Conservation (phyloP, 2,888 invertebrate species). For the Cyclophora albipunctata region DNA sequence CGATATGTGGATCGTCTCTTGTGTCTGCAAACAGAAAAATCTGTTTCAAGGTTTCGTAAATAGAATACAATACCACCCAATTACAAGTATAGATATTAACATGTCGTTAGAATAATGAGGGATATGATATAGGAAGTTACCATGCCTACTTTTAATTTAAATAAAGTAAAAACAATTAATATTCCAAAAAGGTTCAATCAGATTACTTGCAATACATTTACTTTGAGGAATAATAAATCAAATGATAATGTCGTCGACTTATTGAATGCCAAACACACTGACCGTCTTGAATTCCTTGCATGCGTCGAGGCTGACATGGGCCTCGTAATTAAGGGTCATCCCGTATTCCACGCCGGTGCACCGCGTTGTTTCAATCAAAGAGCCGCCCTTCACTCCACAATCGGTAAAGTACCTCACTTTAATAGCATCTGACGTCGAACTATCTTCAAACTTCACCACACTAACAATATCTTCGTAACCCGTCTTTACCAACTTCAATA, state of each 20-base stretch:
- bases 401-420: conserved; percentile 82
- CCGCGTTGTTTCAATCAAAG: conserved; percentile 63
- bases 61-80: too few species aligned
- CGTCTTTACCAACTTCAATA: conserved; percentile 86
- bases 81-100: too few species aligned
- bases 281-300: conserved; percentile 72
- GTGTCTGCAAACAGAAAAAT: conserved; percentile 33
- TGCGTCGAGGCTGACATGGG: conserved; percentile 75
- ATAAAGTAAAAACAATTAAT: too few species aligned
- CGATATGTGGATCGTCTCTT: conserved; percentile 77
- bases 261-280: conserved; percentile 12
- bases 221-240: too few species aligned
- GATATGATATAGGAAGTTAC: too few species aligned
- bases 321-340: conserved; percentile 77
- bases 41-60: not conserved
- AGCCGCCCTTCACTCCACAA: conserved; percentile 75
- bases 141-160: too few species aligned
- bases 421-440: conserved; percentile 77
- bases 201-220: too few species aligned
- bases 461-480: conserved; percentile 86
- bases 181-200: too few species aligned
- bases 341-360: conserved; percentile 79
- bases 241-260: too few species aligned
- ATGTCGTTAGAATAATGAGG: too few species aligned
- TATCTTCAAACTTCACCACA: conserved; percentile 74